Base-by-base conservation (phyloP, 2,113 vertebrate genomes). In the Mohoua ochrocephala region DNA sequence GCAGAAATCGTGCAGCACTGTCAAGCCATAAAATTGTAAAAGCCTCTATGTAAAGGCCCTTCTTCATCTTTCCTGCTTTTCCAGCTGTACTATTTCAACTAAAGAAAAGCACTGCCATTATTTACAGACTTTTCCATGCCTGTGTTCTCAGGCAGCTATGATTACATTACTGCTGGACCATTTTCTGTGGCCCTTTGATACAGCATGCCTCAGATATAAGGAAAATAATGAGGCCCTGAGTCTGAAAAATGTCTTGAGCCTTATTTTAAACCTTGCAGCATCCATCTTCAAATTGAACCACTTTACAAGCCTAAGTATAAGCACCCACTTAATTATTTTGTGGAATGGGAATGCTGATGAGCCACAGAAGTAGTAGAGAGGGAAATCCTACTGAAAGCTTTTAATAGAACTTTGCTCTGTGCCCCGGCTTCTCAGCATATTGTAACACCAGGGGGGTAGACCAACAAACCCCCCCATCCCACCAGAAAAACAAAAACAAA, bases 321-420 rank as follows among this genome's bases (percentile, higher is more conserved):
- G 52, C 35, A 91, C 41, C 4, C 27, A 75, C 37, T 89, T 94
- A 87, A 63, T 67, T 91, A 52, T 82, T 78, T 82, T 64, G 41
- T 45, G 80, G 45, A 75, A 87, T 85, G 26, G 37, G n/a, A 82
- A 89, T 84, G 60, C 22, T 91, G 49, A 81, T 80, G 45, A 86
- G 16, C 18, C 44, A 74, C 47, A 75, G 74, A 64, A 31, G 8
- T 22, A 41, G 39, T 44, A 31, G 7, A 85, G 17, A 75, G 15
- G 31, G 18, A 82, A 79, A 69, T 13, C 18, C 56, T 71, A 28
- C 45, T 30, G 35, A 80, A 52, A 92, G 17, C 4, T 84, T 91
- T 89, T 64, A 44, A 44, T 1, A 47, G 19, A 52, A 22, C 31
- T 89, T 91, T 84, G 9, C 31, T 90, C 22, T 65, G 15, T 73